phyloP scores from a whole-genome alignment of 2,113 vertebrate genomes.

The Amphilophus citrinellus region DNA sequence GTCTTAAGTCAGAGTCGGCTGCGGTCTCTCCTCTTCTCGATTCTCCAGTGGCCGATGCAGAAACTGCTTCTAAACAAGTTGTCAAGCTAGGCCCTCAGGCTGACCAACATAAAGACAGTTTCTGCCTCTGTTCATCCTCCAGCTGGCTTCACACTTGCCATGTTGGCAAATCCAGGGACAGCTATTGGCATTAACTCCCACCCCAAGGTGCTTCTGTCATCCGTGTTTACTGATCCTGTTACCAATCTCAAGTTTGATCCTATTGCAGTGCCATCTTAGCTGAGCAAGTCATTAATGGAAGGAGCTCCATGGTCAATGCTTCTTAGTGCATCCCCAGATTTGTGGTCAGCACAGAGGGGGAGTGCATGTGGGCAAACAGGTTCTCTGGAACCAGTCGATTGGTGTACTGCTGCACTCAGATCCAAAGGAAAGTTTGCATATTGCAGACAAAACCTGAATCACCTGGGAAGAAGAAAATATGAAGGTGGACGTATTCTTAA shows the following conservation, averaged over 20 bases:
- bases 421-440: conserved; percentile 94
- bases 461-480: conserved; percentile 55
- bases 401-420: conserved; percentile 95
- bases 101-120: not conserved
- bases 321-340: conserved; percentile 92
- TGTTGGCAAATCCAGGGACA: not conserved
- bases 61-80: not conserved
- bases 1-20: not conserved
- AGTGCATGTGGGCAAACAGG: conserved; percentile 90
- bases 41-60: not conserved
- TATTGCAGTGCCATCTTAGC: conserved; percentile 71
- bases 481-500: not conserved
- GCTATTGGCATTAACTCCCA: not conserved
- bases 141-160: not conserved
- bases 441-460: conserved; percentile 92
- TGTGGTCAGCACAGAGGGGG: conserved; percentile 93
- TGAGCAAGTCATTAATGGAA: conserved; percentile 93
- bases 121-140: not conserved
- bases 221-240: too few species aligned
- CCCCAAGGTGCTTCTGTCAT: not conserved
- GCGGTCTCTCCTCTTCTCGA: not conserved
- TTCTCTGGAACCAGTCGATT: conserved; percentile 88
- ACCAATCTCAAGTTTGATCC: not conserved
- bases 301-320: conserved; percentile 93
- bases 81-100: rapidly evolving